Conservation (phyloP, 2,797 vertebrate genomes). For the Sandelia bainsii region DNA sequence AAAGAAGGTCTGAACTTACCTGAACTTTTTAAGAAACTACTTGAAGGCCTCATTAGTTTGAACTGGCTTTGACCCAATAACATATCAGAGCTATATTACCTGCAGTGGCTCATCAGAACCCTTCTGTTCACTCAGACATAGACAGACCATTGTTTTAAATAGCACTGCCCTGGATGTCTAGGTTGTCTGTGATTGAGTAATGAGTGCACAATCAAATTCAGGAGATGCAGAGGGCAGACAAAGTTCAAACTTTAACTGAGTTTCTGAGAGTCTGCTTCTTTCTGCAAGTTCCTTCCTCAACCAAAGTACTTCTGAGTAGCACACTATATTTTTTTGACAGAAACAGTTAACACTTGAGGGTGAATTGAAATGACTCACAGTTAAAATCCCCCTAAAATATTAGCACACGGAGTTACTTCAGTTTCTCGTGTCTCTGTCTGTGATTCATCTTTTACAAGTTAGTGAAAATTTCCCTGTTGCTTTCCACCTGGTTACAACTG, state of each 20-base stretch:
- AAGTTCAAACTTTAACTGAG: constrained; percentile 72
- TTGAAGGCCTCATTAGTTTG: constrained; percentile 53
- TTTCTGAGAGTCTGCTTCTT: constrained; percentile 42
- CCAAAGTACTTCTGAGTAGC: constrained; percentile 38
- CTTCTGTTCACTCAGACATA: constrained; percentile 50
- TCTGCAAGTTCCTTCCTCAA: constrained; percentile 23
- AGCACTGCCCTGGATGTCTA: constrained; percentile 45
- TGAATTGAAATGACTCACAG: constrained; percentile 66
- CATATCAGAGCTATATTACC: constrained; percentile 46
- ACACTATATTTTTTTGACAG: constrained; percentile 57
- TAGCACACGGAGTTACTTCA: constrained; percentile 39
- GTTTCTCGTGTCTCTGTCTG: constrained; percentile 61
- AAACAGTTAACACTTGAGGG: constrained; percentile 43
- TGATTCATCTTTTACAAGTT: constrained; percentile 74
- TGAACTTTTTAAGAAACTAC: constrained; percentile 42
- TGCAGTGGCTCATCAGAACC: constrained; percentile 49
- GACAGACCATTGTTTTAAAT: constrained; percentile 64
- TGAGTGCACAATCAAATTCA: constrained; percentile 66
- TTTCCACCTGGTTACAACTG: constrained; percentile 68
- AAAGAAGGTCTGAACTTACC: constrained; percentile 9
- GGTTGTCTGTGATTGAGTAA: constrained; percentile 63
- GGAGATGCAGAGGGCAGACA: constrained; percentile 53
- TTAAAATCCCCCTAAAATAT: constrained; percentile 68
- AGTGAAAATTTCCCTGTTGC: constrained; percentile 65
- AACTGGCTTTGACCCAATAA: constrained; percentile 55